Evolutionary conservation across 1,140 invertebrate genomes (phyloP), one percentile per base, ranked within the genome.

Genomic region (Drosophila lacteicornis): DNA sequence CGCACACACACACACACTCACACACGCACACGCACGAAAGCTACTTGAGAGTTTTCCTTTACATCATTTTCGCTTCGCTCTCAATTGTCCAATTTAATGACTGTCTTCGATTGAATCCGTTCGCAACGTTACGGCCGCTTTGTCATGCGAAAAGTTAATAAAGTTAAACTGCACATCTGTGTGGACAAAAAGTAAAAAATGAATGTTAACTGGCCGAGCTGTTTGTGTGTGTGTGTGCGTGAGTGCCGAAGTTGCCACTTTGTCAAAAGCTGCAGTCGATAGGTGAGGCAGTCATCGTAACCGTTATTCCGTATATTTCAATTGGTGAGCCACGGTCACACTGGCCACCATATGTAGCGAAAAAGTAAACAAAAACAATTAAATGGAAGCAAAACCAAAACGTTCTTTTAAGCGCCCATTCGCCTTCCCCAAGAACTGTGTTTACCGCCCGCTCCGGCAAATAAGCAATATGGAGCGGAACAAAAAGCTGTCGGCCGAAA

Each of bases 391-490:
- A 3, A 87, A 78, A 19, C n/a, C 45, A 0, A 84, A 79, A 51
- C 77, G 81, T 4, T 66, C 77, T 1, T 88, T 90, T 46, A 88
- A 88, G 40, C 61, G 61, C 9, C 49, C 74, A 7, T 88, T 88
- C 57, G 40, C 69, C 2, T 84, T 88, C 38, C 65, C 84, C 13
- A 88, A 71, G 46, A 88, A 88, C 51, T 79, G 78, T 15, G 78
- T 78, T 1, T 88, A 88, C 36, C 85, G 85, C 1, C 85, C 84
- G 0, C 62, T 88, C 1, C 77, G 84, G 2, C 84, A 88, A 49
- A 84, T 88, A 13, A 77, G 87, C 58, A 88, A 88, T 15, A 69
- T 90, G 62, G 85, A 90, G 15, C 78, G 85, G 4, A 84, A 79
- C 43, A 59, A 63, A 8, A 88, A 84, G 38, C 38, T 60, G 22